Evolutionary conservation across 2,888 invertebrate species (phyloP), one percentile per base, ranked within the genome.

Genomic region (Noctuana brunneofusca): DNA sequence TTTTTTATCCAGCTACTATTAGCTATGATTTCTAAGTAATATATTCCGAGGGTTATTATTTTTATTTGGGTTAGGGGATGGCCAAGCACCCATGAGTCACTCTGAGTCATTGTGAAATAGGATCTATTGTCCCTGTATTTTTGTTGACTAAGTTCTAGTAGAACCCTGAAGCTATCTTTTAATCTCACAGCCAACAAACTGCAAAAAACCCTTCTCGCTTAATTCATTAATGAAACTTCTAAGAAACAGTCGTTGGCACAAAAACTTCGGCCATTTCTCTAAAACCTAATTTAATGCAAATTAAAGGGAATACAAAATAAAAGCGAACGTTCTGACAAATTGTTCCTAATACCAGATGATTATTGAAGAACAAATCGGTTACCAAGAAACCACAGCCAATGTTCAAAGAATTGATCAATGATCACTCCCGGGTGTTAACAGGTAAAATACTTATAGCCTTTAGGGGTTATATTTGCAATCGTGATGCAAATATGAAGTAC

Each of bases 301-400:
- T 62, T 62, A 27, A 62, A 48, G 35, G 27, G 41, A 38, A 50
- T n/a, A 54, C 27, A 20, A 49, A 48, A 57, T 57, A 14, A 57
- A 38, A 43, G 56, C 35, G 54, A 27, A 27, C 16, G 14, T 2
- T 55, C 48, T 41, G 38, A 24, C 46, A 55, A 62, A 62, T 55
- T 20, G 62, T 49, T 49, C 55, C 55, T 55, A 62, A 55, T 55
- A 49, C 18, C 48, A 32, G 55, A 62, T 55, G 43, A 43, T 43
- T 49, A 55, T 48, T 49, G 14, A 49, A 35, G 38, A 55, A 43
- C 35, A 50, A 50, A 58, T 38, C 49, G 55, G 55, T 62, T 62
- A 55, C 62, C 27, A 11, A 20, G 62, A 62, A 62, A 24, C 46
- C 46, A 54, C 14, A 46, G 24, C 24, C 14, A 35, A 54, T 24